Evolutionary conservation across 2,888 invertebrate species (phyloP).

Genomic region (Synergus umbraculus): DNA sequence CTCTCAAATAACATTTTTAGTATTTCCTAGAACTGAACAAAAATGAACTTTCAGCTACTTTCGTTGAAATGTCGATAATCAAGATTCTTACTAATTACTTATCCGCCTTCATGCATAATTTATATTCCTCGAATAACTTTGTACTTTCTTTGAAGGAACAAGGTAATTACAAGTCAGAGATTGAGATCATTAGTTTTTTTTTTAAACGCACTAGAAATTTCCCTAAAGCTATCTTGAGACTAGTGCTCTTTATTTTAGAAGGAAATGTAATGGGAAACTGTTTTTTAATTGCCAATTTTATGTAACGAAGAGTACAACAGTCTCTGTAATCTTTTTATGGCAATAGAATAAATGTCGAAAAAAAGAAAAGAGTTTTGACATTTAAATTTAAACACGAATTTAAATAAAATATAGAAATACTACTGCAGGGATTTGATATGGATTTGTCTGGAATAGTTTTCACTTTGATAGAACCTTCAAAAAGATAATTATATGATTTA

Average conservation of each 20-base stretch:
- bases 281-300: background rate
- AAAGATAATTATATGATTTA: constrained; percentile 32
- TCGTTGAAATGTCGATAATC: background rate
- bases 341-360: background rate
- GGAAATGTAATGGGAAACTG: background rate
- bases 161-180: background rate
- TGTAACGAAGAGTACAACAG: background rate
- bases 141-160: background rate
- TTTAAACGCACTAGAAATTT: background rate
- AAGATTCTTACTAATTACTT: background rate
- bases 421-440: background rate
- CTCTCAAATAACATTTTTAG: background rate
- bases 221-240: background rate
- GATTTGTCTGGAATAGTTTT: background rate
- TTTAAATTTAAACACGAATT: background rate
- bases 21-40: background rate
- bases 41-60: background rate
- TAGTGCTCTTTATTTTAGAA: background rate
- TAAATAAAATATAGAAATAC: background rate
- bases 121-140: background rate
- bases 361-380: background rate
- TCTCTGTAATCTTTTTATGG: background rate
- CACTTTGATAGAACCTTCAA: constrained; percentile 10
- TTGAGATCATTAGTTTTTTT: background rate
- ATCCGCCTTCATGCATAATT: background rate